phyloP scores from a whole-genome alignment of 2,113 vertebrate genomes.

The Chroicocephalus ridibundus region DNA sequence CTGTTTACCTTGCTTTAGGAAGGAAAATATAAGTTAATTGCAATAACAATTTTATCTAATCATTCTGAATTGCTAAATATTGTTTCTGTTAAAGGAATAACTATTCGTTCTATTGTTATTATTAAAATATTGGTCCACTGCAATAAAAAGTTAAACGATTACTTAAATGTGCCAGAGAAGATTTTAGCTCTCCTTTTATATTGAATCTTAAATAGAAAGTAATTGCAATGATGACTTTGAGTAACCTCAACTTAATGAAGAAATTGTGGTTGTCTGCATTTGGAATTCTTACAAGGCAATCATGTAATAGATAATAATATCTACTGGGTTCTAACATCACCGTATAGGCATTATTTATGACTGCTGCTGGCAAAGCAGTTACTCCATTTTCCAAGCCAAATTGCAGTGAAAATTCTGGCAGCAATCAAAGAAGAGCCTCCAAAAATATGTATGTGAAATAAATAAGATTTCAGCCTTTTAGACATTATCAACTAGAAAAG shows the following conservation, averaged over 20 bases:
- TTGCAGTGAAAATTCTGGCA: not conserved
- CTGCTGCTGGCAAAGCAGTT: not conserved
- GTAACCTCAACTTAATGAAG: not conserved
- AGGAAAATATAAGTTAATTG: not conserved
- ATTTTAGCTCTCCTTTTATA: not conserved
- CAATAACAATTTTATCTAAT: not conserved
- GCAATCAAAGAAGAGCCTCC: not conserved
- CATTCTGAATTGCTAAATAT: not conserved
- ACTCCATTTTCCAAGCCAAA: slow-evolving; percentile 5
- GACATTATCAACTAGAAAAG: not conserved
- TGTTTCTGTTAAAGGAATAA: not conserved
- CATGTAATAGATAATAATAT: not conserved
- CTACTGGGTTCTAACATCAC: not conserved
- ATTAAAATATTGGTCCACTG: not conserved
- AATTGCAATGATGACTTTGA: not conserved
- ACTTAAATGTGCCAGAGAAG: not conserved
- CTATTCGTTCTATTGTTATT: not conserved
- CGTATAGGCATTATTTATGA: not conserved
- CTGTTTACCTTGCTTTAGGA: not conserved
- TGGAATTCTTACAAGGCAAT: not conserved
- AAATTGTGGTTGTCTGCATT: not conserved
- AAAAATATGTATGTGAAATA: not conserved
- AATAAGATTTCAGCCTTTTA: not conserved
- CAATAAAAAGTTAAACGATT: not conserved
- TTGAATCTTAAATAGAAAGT: not conserved